Evolutionary conservation across 2,797 vertebrate species (phyloP).

Genomic region (Pagetopsis macropterus): DNA sequence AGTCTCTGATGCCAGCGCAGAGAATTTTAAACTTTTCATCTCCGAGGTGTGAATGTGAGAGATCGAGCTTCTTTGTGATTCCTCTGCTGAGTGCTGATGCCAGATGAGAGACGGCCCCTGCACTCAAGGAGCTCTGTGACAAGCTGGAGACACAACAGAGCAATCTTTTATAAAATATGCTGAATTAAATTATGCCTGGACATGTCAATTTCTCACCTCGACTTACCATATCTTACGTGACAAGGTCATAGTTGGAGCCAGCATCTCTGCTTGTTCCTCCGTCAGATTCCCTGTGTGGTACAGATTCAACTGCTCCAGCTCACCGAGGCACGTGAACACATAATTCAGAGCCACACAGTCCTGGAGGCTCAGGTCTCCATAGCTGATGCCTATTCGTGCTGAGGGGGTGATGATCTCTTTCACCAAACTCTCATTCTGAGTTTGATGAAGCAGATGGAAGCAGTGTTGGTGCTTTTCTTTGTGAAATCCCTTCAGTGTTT

Average conservation of each 20-base stretch:
- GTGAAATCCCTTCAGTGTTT: constrained; percentile 14
- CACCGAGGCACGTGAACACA: constrained; percentile 59
- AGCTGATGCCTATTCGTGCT: constrained; percentile 45
- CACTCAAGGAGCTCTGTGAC: constrained; percentile 44
- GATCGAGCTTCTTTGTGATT: constrained; percentile 56
- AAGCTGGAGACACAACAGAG: constrained; percentile 59
- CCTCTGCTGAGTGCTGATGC: constrained; percentile 71
- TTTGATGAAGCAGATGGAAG: constrained; percentile 78
- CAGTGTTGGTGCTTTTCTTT: constrained; percentile 55
- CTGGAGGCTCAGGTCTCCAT: constrained; percentile 49
- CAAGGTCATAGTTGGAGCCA: constrained; percentile 66
- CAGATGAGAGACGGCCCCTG: constrained; percentile 59
- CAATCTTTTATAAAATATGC: neutral
- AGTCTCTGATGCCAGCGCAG: constrained; percentile 60
- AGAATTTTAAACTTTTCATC: constrained; percentile 65
- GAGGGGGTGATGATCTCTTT: constrained; percentile 54
- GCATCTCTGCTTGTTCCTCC: constrained; percentile 50
- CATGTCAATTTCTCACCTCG: neutral
- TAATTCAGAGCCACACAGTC: constrained; percentile 74
- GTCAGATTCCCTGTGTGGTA: constrained; percentile 47
- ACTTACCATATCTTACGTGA: constrained; percentile 73
- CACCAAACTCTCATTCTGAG: constrained; percentile 72
- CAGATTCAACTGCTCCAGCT: constrained; percentile 69
- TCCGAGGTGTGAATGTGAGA: constrained; percentile 48
- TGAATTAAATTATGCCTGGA: neutral